Conservation (phyloP, 2,888 invertebrate species). For the Sphecodes monilicornis region DNA sequence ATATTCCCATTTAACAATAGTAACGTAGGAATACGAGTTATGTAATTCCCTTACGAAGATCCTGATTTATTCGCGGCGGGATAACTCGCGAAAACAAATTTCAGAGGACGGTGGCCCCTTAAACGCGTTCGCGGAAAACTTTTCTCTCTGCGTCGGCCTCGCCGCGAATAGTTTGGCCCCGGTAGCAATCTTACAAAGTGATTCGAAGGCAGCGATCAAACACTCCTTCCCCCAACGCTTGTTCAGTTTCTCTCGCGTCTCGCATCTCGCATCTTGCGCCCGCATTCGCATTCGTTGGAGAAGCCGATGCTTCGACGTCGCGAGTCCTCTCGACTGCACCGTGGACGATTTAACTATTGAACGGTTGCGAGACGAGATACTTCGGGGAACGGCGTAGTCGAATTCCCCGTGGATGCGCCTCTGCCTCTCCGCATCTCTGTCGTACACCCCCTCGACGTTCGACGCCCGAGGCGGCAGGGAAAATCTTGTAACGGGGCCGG, state of each 20-base stretch:
- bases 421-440: not conserved
- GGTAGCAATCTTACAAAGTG: conserved; percentile 9
- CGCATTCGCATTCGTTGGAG: not conserved
- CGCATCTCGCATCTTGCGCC: not conserved
- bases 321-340: not conserved
- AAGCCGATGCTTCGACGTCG: not conserved
- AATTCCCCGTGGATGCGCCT: not conserved
- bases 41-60: not conserved
- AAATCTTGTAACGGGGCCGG: conserved; percentile 14
- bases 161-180: conserved; percentile 1
- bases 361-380: conserved; percentile 12
- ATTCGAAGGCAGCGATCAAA: conserved; percentile 2
- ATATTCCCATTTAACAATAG: too few species aligned
- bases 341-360: conserved; percentile 17
- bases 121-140: not conserved
- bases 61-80: not conserved
- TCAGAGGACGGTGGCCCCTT: not conserved
- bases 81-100: not conserved
- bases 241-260: not conserved
- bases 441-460: not conserved
- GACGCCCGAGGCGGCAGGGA: not conserved
- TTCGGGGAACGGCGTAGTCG: conserved; percentile 7
- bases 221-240: not conserved
- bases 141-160: not conserved
- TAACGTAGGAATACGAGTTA: too few species aligned